Conservation (phyloP, 2,797 vertebrate genomes). For the Urosaurus nigricauda region DNA sequence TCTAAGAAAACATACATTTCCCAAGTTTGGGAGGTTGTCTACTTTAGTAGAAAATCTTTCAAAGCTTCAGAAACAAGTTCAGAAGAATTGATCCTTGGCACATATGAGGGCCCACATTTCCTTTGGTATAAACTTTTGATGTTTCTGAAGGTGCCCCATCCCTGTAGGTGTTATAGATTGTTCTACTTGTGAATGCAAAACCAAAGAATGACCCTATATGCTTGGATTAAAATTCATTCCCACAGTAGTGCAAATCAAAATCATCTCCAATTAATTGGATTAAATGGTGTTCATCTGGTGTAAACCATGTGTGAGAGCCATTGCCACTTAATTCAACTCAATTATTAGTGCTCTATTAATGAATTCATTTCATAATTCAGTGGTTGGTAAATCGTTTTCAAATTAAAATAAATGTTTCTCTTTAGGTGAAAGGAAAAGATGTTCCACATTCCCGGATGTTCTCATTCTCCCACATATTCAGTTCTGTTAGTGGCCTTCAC, state of each 20-base stretch:
- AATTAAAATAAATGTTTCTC: conserved; percentile 51
- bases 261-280: conserved; percentile 34
- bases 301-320: conserved; percentile 32
- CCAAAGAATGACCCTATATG: not conserved
- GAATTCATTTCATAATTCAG: conserved; percentile 50
- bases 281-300: conserved; percentile 45
- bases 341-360: conserved; percentile 42
- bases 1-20: no score
- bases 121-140: not conserved
- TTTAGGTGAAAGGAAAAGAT: not conserved
- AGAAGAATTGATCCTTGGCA: not conserved
- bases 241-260: conserved; percentile 24
- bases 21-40: not conserved
- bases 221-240: not conserved
- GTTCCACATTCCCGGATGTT: conserved; percentile 10
- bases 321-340: conserved; percentile 37
- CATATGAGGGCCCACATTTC: not conserved
- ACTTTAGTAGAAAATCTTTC: not conserved
- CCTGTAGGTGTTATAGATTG: not conserved
- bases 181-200: not conserved
- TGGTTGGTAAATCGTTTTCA: conserved; percentile 49
- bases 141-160: not conserved
- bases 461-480: conserved; percentile 12
- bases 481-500: conserved; percentile 32
- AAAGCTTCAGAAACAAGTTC: not conserved